phyloP scores from a whole-genome alignment of 30 jellyfish, hydroid and myxozoan genomes.

The Aurelia sp. region DNA sequence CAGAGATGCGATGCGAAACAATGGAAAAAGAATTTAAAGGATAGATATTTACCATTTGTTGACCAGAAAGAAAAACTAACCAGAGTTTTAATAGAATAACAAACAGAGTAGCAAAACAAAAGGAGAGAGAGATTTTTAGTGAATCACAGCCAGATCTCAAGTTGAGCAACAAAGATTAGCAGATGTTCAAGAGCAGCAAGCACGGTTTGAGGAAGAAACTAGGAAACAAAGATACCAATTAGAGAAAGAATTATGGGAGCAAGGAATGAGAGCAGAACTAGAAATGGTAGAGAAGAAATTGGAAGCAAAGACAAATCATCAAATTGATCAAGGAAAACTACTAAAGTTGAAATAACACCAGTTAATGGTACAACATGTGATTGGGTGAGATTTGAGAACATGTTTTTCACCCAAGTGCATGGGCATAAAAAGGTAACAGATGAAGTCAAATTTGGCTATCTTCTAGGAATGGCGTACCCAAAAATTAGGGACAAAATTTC shows the following conservation, averaged over 20 bases:
- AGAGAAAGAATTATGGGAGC: no score
- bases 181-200: no score
- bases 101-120: constrained; percentile 37
- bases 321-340: constrained; percentile 61
- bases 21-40: no score
- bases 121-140: constrained; percentile 50
- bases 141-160: constrained; percentile 57
- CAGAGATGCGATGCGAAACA: constrained; percentile 38
- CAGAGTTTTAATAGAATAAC: constrained; percentile 38
- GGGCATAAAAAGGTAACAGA: constrained; percentile 55
- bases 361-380: constrained; percentile 66
- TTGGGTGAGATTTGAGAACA: constrained; percentile 64
- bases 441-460: constrained; percentile 52
- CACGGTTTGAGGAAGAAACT: no score
- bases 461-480: no score
- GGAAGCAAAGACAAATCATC: constrained; percentile 52
- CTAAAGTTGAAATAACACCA: constrained; percentile 65
- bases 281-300: no score
- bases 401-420: constrained; percentile 64
- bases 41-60: constrained; percentile 50
- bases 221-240: no score
- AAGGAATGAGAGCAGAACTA: no score
- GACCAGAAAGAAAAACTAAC: constrained; percentile 57
- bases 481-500: no score
- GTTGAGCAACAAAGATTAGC: constrained; percentile 52